Percentiles rank a stretch among this genome's conserved stretches.
Evolutionary conservation across 2,113 vertebrate species (phyloP).

Genomic region (Pseudorasbora parva): DNA sequence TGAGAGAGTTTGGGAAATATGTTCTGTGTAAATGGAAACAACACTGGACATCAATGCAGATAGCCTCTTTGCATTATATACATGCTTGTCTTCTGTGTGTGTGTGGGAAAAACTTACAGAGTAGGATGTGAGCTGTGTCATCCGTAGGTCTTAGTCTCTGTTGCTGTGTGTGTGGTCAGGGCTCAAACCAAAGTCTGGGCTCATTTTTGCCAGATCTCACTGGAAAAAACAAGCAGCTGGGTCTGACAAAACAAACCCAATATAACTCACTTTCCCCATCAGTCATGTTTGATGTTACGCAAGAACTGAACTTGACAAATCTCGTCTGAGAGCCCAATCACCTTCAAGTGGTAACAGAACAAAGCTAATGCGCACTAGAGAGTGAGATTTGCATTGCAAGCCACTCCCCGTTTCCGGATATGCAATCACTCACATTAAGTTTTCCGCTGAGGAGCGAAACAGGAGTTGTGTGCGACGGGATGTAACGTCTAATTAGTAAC

Average conservation of each 20-base stretch:
- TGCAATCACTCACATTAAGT: no score
- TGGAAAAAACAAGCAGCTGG: slow-evolving; percentile 11
- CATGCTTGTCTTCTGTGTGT: neutral
- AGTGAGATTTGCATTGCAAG: no score
- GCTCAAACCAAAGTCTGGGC: slow-evolving; percentile 12
- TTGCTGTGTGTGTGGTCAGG: neutral
- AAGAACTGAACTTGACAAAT: no score
- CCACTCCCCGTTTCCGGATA: no score
- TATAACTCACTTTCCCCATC: neutral
- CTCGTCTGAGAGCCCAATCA: no score
- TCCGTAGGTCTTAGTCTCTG: neutral
- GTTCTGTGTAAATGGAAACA: neutral
- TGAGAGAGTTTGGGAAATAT: neutral
- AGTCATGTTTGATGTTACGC: no score
- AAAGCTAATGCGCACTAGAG: no score
- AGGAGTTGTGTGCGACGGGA: no score
- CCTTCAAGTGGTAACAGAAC: no score
- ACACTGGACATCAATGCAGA: neutral
- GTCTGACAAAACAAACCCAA: slow-evolving; percentile 13
- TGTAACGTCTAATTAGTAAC: no score
- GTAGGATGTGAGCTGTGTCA: neutral
- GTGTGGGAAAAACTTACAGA: neutral
- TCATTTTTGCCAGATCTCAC: slow-evolving; percentile 6
- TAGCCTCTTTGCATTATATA: neutral
- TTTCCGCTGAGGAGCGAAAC: no score